Conservation (phyloP, 2,888 invertebrate species). For the Agrotis puta region DNA sequence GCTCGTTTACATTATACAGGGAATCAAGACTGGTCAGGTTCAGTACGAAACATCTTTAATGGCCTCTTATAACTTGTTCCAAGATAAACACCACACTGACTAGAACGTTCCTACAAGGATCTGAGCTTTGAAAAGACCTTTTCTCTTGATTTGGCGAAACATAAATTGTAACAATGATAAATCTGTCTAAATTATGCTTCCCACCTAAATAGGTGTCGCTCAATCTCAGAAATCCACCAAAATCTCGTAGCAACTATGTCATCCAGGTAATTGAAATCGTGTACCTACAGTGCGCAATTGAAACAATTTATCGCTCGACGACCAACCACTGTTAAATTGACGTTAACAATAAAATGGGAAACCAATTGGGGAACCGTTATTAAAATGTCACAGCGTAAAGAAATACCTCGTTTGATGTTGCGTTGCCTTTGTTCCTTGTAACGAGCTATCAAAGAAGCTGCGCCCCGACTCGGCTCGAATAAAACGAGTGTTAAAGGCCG, state of each 20-base stretch:
- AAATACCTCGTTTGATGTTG: constrained; percentile 83
- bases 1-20: constrained; percentile 61
- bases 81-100: neutral
- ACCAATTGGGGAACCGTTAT: constrained; percentile 78
- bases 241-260: constrained; percentile 26
- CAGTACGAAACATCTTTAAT: constrained; percentile 30
- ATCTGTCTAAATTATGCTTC: neutral
- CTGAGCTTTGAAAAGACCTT: constrained; percentile 4
- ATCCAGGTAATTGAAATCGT: constrained; percentile 36
- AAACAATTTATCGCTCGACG: constrained; percentile 68
- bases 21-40: constrained; percentile 22
- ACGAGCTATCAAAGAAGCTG: constrained; percentile 80
- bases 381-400: constrained; percentile 81
- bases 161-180: too few relatives aligned
- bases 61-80: constrained; percentile 30
- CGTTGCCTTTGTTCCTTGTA: constrained; percentile 82
- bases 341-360: constrained; percentile 76
- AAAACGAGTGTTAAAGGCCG: constrained; percentile 78
- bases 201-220: neutral
- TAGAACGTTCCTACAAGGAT: neutral
- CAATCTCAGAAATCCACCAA: constrained; percentile 8
- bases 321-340: constrained; percentile 72
- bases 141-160: neutral
- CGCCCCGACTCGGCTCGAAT: constrained; percentile 68
- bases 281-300: constrained; percentile 49